Evolutionary conservation across 1,140 invertebrate species (phyloP).

Genomic region (Nephotettix cincticeps): DNA sequence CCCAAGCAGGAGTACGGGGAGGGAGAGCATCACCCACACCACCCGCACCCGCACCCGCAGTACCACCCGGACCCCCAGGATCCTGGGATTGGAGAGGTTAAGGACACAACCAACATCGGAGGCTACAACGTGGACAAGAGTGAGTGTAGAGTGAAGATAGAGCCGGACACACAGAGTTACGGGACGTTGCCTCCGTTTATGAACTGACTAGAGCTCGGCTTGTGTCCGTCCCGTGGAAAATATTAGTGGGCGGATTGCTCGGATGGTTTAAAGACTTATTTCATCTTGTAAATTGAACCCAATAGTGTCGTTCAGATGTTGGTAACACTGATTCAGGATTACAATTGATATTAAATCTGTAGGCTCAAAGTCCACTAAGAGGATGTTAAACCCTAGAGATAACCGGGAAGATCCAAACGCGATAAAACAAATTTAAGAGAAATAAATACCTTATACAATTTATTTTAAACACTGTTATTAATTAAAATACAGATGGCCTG

Average conservation of each 20-base stretch:
- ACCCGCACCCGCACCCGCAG: constrained; percentile 61
- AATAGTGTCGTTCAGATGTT: too few relatives aligned
- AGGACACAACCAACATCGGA: constrained; percentile 54
- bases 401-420: too few relatives aligned
- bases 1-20: constrained; percentile 30
- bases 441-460: too few relatives aligned
- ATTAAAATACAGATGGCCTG: too few relatives aligned
- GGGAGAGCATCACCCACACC: constrained; percentile 57
- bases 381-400: too few relatives aligned
- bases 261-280: too few relatives aligned
- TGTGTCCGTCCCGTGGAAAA: constrained; percentile 14
- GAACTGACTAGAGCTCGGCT: constrained; percentile 54
- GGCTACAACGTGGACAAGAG: constrained; percentile 55
- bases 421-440: too few relatives aligned
- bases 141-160: constrained; percentile 58
- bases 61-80: constrained; percentile 55
- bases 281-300: too few relatives aligned
- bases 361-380: too few relatives aligned
- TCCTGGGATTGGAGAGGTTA: neutral
- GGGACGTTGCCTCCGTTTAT: constrained; percentile 73
- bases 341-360: too few relatives aligned
- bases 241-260: neutral
- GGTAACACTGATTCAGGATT: too few relatives aligned
- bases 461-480: too few relatives aligned
- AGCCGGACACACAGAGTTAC: constrained; percentile 60